These are phyloP conservation scores for Calosoma granatense DNA, from an alignment of 1,140 invertebrate species.

Conservation along the genomic window DNA sequence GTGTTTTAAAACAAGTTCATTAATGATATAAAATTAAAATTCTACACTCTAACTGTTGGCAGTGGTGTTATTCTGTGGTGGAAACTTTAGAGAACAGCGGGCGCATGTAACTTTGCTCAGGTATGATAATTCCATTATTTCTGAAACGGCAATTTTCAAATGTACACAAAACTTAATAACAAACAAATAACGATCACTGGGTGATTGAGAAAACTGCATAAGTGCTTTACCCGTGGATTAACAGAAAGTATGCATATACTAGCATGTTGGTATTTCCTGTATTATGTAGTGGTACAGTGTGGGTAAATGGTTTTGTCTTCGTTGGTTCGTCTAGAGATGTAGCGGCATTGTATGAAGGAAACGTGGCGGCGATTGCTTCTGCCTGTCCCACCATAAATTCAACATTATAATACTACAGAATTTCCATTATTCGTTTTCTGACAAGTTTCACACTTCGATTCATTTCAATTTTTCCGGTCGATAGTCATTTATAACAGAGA, in stretches of 20 bases:
- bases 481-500: slow-evolving; percentile 16
- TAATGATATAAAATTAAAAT: slow-evolving; percentile 9
- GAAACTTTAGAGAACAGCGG: background rate
- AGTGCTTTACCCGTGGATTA: too few species aligned
- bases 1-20: slow-evolving; percentile 1
- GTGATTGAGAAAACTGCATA: too few species aligned
- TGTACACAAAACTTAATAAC: background rate
- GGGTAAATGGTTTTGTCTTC: slow-evolving; percentile 14
- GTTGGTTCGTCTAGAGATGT: slow-evolving; percentile 7
- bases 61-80: background rate
- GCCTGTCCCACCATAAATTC: background rate
- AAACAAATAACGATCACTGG: too few species aligned
- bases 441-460: slow-evolving; percentile 17
- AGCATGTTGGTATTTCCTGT: too few species aligned
- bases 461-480: slow-evolving; percentile 18
- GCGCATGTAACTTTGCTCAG: background rate
- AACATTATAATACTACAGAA: background rate
- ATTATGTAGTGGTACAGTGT: too few species aligned
- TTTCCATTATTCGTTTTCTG: slow-evolving; percentile 13
- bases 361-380: too few species aligned
- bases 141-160: background rate
- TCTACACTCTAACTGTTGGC: background rate
- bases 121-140: background rate
- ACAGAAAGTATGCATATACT: too few species aligned
- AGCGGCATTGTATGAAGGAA: slow-evolving; percentile 5